These are phyloP conservation scores for Ochropleura plecta DNA, from an alignment of 2,888 invertebrate species.

Conservation along the genomic window DNA sequence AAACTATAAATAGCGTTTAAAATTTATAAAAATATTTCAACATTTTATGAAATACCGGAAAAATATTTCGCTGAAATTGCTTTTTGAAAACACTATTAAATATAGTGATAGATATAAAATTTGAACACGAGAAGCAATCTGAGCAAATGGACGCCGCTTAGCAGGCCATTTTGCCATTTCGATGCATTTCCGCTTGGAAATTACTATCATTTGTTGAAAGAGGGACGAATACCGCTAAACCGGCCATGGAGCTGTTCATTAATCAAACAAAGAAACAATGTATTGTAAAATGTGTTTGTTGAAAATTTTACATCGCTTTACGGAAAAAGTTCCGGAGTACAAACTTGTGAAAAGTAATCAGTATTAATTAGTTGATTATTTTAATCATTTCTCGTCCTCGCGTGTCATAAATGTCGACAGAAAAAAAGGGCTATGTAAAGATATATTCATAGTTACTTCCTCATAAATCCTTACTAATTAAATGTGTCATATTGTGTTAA, in stretches of 20 bases:
- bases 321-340: neutral
- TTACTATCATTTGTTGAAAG: conserved; percentile 88
- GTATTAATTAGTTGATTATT: conserved; percentile 21
- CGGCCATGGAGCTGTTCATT: conserved; percentile 76
- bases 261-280: conserved; percentile 61
- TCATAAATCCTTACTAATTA: neutral
- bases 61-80: conserved; percentile 63
- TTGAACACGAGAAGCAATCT: conserved; percentile 84
- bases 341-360: neutral
- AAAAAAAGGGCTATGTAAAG: conserved; percentile 1
- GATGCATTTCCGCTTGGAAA: conserved; percentile 89
- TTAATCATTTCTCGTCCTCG: conserved; percentile 6
- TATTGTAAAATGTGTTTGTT: conserved; percentile 40
- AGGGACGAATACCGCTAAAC: conserved; percentile 81
- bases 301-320: conserved; percentile 21
- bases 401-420: neutral
- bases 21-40: conserved; percentile 53
- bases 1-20: conserved; percentile 36
- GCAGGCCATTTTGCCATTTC: conserved; percentile 87
- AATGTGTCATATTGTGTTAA: neutral
- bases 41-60: conserved; percentile 58
- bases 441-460: neutral
- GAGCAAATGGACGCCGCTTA: conserved; percentile 86
- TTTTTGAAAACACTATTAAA: conserved; percentile 69
- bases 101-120: conserved; percentile 80